Evolutionary conservation across 2,797 vertebrate species (phyloP), one percentile per base, ranked within the genome.

Genomic region (Sparidentex hasta): DNA sequence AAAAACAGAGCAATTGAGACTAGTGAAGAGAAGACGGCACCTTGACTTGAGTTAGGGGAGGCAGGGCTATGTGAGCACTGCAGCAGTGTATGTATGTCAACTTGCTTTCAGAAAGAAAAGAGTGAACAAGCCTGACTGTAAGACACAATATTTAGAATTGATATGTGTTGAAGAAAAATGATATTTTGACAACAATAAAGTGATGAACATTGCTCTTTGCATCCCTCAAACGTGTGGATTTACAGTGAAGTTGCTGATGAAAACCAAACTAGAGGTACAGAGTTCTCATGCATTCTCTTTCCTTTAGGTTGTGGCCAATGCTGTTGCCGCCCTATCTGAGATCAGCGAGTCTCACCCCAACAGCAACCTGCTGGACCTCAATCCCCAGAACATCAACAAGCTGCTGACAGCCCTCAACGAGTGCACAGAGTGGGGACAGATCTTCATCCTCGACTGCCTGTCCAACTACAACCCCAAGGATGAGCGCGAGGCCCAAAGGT

Each of bases 361-460:
- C 95, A 99, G 98, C 93, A 98, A 99, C 91, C 95, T 99, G 66
- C 95, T 99, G 61, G 98, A 99, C 89, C 95, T 99, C 83, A 99
- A 99, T 78, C 98, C 98, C 0, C 98, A 99, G 93, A 98, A 98
- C 79, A 98, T 99, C 92, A 99, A 99, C 95, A 99, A 99, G 93
- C 95, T 99, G 85, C 94, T 99, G 76, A 99, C 98, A 0, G 98
- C 98, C 76, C 95, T 99, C 63, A 99, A 99, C 0, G 98, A 99
- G 89, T 99, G 98, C 84, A 99, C 98, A 0, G 98, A 99, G 90
- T 99, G 98, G 98, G 98, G 98, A 5, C 98, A 99, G 96, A 99
- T 99, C 87, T 99, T 99, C 92, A 99, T 99, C 89, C 94, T 99
- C 74, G 98, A 99, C 94, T 99, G 98, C 66, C 88, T 99, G 93